These are phyloP conservation scores for Pterobdella sp. DNA, from an alignment of 2,888 invertebrate genomes.

Conservation along the genomic window DNA sequence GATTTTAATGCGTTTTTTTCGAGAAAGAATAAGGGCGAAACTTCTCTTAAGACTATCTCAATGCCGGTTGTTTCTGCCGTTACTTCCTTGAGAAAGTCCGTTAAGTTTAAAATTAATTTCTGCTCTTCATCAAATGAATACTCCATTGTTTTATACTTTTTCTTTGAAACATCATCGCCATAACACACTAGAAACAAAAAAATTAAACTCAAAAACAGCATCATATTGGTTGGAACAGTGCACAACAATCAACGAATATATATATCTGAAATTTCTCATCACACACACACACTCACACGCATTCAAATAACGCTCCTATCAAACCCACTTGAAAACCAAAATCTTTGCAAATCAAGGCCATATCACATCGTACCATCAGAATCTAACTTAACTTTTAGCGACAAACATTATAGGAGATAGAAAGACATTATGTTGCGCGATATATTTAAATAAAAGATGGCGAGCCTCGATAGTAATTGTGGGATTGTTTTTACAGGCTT, in stretches of 20 bases:
- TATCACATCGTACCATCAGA: neutral
- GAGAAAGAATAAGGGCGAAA: neutral
- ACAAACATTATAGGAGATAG: too few relatives aligned
- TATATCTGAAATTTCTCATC: neutral
- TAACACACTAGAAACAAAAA: neutral
- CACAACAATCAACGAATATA: neutral
- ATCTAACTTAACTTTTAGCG: too few relatives aligned
- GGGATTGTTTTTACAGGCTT: neutral
- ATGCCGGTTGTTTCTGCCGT: neutral
- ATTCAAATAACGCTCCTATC: neutral
- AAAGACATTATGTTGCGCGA: neutral
- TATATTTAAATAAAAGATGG: constrained; percentile 3
- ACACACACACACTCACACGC: neutral
- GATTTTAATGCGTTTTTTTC: constrained; percentile 2
- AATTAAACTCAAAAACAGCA: neutral
- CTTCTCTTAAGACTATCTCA: neutral
- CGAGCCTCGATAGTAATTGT: neutral
- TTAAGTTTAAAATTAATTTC: neutral
- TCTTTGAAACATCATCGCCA: neutral
- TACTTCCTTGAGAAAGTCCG: too few relatives aligned
- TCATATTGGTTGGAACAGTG: neutral
- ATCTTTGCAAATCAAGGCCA: neutral
- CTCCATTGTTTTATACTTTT: neutral
- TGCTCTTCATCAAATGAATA: neutral
- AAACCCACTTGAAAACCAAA: neutral